These are phyloP conservation scores for Keiferia lycopersicella DNA, from an alignment of 2,888 invertebrate species.

Conservation along the genomic window DNA sequence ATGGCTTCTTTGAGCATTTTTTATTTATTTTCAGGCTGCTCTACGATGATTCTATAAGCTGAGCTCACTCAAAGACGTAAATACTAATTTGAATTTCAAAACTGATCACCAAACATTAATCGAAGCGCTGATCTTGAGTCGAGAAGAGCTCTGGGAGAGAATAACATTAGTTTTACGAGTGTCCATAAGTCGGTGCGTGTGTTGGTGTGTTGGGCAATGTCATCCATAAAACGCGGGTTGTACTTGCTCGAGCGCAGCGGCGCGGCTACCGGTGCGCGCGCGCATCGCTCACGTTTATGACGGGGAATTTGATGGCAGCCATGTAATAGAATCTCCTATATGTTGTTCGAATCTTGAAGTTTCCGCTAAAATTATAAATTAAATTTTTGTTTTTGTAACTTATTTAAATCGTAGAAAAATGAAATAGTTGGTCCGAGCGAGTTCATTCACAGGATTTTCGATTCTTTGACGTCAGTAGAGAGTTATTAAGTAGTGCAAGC, in stretches of 20 bases:
- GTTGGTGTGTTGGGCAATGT: slow-evolving; percentile 34
- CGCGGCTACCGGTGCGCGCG: slow-evolving; percentile 15
- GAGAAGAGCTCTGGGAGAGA: slow-evolving; percentile 28
- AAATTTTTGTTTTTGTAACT: no score
- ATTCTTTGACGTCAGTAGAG: no score
- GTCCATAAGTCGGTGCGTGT: slow-evolving; percentile 46
- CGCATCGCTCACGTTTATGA: background rate
- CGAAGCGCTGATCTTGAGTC: slow-evolving; percentile 10
- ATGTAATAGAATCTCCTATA: no score
- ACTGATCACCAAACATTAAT: slow-evolving; percentile 14
- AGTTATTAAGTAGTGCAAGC: no score
- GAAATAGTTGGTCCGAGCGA: no score
- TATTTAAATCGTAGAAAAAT: no score
- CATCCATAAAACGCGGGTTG: slow-evolving; percentile 38
- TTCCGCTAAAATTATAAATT: no score
- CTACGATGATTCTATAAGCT: background rate
- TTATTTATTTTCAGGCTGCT: background rate
- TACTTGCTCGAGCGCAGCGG: background rate
- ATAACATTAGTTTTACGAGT: slow-evolving; percentile 50
- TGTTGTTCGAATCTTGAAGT: no score
- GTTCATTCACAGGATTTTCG: no score
- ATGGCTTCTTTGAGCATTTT: background rate
- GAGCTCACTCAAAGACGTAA: background rate
- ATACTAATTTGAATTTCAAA: slow-evolving; percentile 10
- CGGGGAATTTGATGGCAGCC: background rate